Base-by-base conservation (phyloP, 2,888 invertebrate genomes). In the Lordiphosa andalusiaca region DNA sequence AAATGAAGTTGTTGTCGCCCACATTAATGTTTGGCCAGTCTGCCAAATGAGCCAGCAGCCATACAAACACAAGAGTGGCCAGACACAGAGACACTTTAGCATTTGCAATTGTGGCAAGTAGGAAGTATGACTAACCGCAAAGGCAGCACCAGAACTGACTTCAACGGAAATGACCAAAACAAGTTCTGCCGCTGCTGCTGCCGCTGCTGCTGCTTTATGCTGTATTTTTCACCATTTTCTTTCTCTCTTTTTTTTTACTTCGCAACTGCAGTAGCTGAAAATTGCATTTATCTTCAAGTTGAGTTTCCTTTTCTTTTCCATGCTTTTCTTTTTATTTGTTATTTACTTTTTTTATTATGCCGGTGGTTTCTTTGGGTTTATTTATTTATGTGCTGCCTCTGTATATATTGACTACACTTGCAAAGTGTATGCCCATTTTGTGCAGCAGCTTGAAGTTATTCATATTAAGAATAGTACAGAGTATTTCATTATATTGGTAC, bases 231-330 rank as follows among this genome's bases (percentile, higher is more conserved):
- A 51, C 39, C 36, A 23, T 53, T 53, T 58, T 59, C 25, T 39
- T 3, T 13, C 10, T 47, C 39, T 41, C 23, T 19, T 39, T 3
- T 13, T 13, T 47, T 46, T 47, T 33, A n/a, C 38, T 36, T 4
- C 10, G 6, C 9, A 25, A 33, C 44, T 46, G 52, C 40, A 53
- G 57, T 54, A 57, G 46, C 58, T 73, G 64, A 72, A 78, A 80
- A 72, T 72, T 76, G 72, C 74, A 80, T 77, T 77, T 80, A 76
- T 80, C 74, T 80, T 78, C 68, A 65, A 76, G 74, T 67, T 68
- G 64, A 38, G 49, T 38, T 58, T 63, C 56, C 51, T 16, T 33
- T 33, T 30, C 19, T 36, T 3, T 21, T 21, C 7, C 30, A n/a
- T n/a, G 16, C 35, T 30, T 13, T 51, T 10, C 53, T 60, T 19